A percentile compares a stretch with the other conserved stretches of the same genome.
Evolutionary conservation across 2,113 vertebrate genomes (phyloP).

Genomic region (Alethe diademata): DNA sequence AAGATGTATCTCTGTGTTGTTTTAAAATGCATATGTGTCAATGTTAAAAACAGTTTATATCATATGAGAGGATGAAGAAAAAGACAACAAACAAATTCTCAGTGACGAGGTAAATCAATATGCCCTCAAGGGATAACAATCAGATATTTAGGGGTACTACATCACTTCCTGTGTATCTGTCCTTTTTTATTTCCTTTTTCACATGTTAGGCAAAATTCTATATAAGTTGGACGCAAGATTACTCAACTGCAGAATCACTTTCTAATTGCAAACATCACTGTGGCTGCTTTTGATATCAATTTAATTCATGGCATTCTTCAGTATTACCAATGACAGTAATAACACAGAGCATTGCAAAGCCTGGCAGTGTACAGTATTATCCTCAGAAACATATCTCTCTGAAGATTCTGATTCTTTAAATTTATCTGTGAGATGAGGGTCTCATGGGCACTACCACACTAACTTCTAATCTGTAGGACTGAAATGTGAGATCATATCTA

Average conservation of each 20-base stretch:
- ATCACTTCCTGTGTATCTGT: background rate
- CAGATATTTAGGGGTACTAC: background rate
- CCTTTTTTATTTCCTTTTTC: background rate
- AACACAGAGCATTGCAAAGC: background rate
- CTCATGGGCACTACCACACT: background rate
- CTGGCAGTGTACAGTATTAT: rapidly evolving
- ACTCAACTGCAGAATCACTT: background rate
- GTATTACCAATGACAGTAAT: background rate
- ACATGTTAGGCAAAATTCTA: background rate
- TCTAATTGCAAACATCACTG: background rate
- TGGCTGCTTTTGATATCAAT: background rate
- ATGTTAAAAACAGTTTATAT: background rate
- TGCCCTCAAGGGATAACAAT: background rate
- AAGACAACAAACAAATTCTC: background rate
- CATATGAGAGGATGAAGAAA: background rate
- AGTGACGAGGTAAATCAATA: background rate
- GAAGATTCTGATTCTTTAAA: background rate
- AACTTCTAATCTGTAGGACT: background rate
- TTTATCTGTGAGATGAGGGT: background rate
- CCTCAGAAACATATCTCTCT: background rate
- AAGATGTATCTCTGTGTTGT: background rate
- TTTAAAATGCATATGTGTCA: background rate
- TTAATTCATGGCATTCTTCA: constrained; percentile 21
- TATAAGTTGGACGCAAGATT: background rate
- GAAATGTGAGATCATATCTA: background rate